Evolutionary conservation across 2,797 vertebrate genomes (phyloP).

Genomic region (Lagothrix lagotricha): DNA sequence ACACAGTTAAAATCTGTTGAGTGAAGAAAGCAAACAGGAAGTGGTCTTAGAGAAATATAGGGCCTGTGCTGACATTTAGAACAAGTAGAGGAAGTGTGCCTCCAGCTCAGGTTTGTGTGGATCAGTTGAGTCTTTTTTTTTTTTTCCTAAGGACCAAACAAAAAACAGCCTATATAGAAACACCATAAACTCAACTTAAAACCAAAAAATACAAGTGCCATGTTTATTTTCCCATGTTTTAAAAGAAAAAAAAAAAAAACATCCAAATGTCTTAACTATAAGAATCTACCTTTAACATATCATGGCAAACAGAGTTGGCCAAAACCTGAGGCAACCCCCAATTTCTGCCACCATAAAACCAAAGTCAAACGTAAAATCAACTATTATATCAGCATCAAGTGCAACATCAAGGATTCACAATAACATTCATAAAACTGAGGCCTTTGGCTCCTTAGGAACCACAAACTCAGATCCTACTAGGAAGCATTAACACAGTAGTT

Average conservation of each 20-base stretch:
- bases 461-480: slow-evolving; percentile 9
- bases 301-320: neutral
- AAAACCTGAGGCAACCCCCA: neutral
- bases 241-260: neutral
- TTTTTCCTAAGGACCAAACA: neutral
- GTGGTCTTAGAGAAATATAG: neutral
- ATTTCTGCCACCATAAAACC: neutral
- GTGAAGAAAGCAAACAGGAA: neutral
- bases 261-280: neutral
- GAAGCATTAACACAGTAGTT: neutral
- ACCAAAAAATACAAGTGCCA: neutral
- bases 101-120: neutral
- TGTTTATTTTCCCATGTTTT: neutral
- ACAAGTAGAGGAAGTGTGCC: neutral
- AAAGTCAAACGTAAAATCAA: slow-evolving; percentile 27
- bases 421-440: neutral
- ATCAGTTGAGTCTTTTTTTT: neutral
- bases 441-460: neutral
- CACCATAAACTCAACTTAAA: neutral
- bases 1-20: neutral
- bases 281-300: neutral
- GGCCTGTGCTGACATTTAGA: neutral
- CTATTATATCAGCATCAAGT: neutral
- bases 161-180: neutral
- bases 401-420: neutral